phyloP scores from a whole-genome alignment of 2,888 invertebrate genomes.

The Tridacna gigas region DNA sequence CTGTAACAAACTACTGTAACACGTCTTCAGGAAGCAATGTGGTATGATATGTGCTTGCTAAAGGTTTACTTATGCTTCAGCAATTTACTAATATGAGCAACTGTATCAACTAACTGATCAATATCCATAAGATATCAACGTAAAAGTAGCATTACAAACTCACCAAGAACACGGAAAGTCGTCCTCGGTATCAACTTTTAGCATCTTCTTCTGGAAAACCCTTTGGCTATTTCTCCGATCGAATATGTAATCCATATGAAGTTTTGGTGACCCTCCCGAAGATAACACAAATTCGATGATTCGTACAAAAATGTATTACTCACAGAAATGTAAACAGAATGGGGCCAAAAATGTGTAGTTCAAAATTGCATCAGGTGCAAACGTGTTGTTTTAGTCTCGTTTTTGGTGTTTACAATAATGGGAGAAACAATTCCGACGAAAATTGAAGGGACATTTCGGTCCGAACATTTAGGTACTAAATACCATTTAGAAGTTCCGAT shows the following conservation, averaged over 20 bases:
- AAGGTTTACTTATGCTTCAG: too few relatives aligned
- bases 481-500: constrained; percentile 18
- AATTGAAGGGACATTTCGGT: neutral
- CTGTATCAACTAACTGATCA: too few relatives aligned
- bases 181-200: neutral
- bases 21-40: too few relatives aligned
- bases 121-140: too few relatives aligned
- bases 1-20: too few relatives aligned
- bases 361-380: neutral
- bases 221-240: constrained; percentile 18
- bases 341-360: too few relatives aligned
- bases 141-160: neutral
- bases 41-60: too few relatives aligned
- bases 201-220: constrained; percentile 13
- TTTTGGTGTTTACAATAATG: neutral
- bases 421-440: constrained; percentile 9
- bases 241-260: constrained; percentile 13
- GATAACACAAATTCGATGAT: neutral
- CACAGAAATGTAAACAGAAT: too few relatives aligned
- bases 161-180: constrained; percentile 18
- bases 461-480: constrained; percentile 1
- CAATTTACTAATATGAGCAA: too few relatives aligned
- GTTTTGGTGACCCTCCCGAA: neutral
- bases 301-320: neutral
- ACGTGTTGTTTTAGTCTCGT: neutral